Evolutionary conservation across 2,113 vertebrate genomes (phyloP).

Genomic region (Tachysurus fulvidraco): DNA sequence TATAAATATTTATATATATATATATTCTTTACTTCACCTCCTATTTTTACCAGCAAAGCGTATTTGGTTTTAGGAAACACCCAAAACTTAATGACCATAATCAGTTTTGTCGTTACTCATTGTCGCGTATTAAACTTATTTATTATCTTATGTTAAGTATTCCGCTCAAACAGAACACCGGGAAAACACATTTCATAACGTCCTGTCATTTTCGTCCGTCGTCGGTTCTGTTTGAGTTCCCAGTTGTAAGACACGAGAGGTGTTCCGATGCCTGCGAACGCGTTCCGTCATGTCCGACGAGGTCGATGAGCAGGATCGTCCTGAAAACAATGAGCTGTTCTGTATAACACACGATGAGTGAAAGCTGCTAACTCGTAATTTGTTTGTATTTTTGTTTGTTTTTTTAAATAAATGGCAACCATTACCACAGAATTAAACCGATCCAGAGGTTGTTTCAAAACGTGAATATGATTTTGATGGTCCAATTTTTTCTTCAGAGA

Average conservation of each 20-base stretch:
- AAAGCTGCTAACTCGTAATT: constrained; percentile 52
- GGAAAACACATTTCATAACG: neutral
- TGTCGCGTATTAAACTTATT: constrained; percentile 39
- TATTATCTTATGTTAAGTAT: constrained; percentile 25
- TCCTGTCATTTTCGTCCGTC: constrained; percentile 21
- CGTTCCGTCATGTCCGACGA: constrained; percentile 24
- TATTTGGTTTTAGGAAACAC: neutral
- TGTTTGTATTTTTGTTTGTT: constrained; percentile 16
- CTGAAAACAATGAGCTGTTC: constrained; percentile 43
- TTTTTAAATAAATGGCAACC: constrained; percentile 54
- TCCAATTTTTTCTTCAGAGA: no score
- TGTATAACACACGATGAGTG: constrained; percentile 41
- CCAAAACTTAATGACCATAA: constrained; percentile 27
- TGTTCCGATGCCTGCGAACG: neutral
- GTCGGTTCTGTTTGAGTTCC: constrained; percentile 19
- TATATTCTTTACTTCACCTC: neutral
- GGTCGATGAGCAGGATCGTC: constrained; percentile 28
- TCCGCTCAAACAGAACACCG: constrained; percentile 9
- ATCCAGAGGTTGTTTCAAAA: neutral
- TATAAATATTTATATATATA: no score
- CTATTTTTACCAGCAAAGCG: neutral
- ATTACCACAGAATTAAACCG: constrained; percentile 37
- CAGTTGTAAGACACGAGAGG: neutral
- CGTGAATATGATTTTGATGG: neutral
- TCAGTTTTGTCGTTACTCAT: constrained; percentile 17